Percentiles rank a stretch among this genome's conserved stretches.
Evolutionary conservation across 64 coral and sea anemone species (phyloP).

Genomic region (Cladopsammia gracilis): DNA sequence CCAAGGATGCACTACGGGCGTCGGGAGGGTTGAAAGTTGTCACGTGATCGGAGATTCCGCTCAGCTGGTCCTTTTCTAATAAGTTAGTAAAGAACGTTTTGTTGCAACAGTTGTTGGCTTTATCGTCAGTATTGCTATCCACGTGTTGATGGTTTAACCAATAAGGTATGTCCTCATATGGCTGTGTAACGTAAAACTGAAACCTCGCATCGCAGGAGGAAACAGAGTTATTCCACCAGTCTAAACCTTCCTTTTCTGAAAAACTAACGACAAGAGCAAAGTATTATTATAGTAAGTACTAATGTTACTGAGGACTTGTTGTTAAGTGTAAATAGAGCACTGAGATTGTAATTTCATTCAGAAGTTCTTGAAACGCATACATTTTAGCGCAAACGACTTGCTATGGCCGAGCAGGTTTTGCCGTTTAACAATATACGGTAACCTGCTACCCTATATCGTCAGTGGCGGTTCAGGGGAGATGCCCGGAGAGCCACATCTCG

Average conservation of each 20-base stretch:
- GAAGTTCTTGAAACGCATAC: too few species aligned
- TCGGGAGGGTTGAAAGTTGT: neutral
- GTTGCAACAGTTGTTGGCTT: neutral
- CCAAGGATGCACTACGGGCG: neutral
- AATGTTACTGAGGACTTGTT: too few species aligned
- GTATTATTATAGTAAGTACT: too few species aligned
- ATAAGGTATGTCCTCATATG: neutral
- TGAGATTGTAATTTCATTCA: too few species aligned
- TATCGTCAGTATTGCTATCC: neutral
- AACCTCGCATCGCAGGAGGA: neutral
- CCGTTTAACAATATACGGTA: too few species aligned
- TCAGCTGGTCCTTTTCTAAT: neutral
- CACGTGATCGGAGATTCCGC: neutral
- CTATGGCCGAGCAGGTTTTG: too few species aligned
- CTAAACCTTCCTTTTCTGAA: neutral
- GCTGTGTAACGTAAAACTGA: neutral
- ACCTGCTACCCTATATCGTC: too few species aligned
- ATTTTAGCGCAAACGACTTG: too few species aligned
- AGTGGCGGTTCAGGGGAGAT: too few species aligned
- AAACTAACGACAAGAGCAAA: neutral
- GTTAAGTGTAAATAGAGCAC: too few species aligned
- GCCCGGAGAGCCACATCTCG: too few species aligned
- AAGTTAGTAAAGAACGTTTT: neutral
- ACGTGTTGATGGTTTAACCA: neutral
- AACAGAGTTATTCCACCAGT: constrained; percentile 5